Evolutionary conservation across 2,113 vertebrate genomes (phyloP).

Genomic region (Austrofundulus limnaeus): DNA sequence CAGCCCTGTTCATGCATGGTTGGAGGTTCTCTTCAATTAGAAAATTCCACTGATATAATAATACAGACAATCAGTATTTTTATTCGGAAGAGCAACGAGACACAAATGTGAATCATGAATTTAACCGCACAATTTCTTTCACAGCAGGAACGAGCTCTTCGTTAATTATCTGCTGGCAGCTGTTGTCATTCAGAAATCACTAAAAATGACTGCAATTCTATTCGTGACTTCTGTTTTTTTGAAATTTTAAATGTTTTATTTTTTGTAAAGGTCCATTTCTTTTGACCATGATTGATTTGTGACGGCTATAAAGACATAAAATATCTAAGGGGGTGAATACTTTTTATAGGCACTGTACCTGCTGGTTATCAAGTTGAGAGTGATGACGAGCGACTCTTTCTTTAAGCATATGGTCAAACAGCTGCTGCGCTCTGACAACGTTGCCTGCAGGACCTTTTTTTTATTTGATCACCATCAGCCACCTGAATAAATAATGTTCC

Average conservation of each 20-base stretch:
- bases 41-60: neutral
- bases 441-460: slow-evolving; percentile 26
- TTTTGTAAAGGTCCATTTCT: no score
- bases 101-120: neutral
- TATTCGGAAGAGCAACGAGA: slow-evolving; percentile 7
- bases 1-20: neutral
- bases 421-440: neutral
- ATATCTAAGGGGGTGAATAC: no score
- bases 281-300: no score
- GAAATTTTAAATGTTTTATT: no score
- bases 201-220: no score
- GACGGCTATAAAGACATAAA: no score
- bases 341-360: no score
- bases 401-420: slow-evolving; percentile 24
- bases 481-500: slow-evolving; percentile 15
- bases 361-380: neutral
- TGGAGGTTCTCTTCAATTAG: slow-evolving; percentile 11
- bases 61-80: neutral
- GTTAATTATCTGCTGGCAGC: no score
- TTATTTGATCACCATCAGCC: slow-evolving; percentile 30
- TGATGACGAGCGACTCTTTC: neutral
- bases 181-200: no score
- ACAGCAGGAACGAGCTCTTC: neutral
- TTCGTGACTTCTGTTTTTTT: no score
- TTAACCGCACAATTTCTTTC: neutral